Evolutionary conservation across 1,140 invertebrate species (phyloP), one percentile per base, ranked within the genome.

Genomic region (Ceratina calcarata): DNA sequence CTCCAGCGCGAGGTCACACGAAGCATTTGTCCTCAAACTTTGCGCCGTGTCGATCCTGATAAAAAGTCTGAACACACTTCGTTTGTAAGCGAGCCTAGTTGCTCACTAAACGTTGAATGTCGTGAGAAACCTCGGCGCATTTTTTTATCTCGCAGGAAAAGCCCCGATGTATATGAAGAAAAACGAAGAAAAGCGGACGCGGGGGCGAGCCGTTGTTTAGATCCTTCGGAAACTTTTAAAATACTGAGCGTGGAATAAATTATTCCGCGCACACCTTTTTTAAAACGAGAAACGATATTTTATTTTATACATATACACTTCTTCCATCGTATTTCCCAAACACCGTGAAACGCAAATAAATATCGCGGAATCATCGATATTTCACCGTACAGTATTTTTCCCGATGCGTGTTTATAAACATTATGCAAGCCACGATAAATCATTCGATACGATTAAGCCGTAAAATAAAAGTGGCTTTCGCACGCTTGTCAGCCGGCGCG

Each of bases 11-110:
- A 78, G 76, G 68, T 72, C 68, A 55, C 76, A 72, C 76, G 76
- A 71, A 71, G 57, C 76, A 32, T 78, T 78, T 53, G 76, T 70
- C 76, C 76, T 78, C 76, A 78, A 78, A 78, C 68, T 78, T 78
- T 51, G 58, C 68, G 57, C 74, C 74, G 66, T 77, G 76, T 72
- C 68, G 76, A 72, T 78, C 68, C 60, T 45, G 76, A 78, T 78
- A 78, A 78, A 78, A 78, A 78, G 60, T 78, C 67, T 49, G 67
- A 53, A 22, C 73, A 77, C 66, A 57, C 57, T 77, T 78, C 10
- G 67, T 32, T 49, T 22, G 49, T 49, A 53, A 37, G 24, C 45
- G 8, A 69, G 27, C 68, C 12, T 61, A 24, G 76, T 53, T 45
- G 66, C 57, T 62, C 57, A 37, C 67, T 71, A 64, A 78, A 78